A percentile compares a stretch with the other conserved stretches of the same genome.
Evolutionary conservation across 2,797 vertebrate genomes (phyloP).

Genomic region (Gouania willdenowi): DNA sequence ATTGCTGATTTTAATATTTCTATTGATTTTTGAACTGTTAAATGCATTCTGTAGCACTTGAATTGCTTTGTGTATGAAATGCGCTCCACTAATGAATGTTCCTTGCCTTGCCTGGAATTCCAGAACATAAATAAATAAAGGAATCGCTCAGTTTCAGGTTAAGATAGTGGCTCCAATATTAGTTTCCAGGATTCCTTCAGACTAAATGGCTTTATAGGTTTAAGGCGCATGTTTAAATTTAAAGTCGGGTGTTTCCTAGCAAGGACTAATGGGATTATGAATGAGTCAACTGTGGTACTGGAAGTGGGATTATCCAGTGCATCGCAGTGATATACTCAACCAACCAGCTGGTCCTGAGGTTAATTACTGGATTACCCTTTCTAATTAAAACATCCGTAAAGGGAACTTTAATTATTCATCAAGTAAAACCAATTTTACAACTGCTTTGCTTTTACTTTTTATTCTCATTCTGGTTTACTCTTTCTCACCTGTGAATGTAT

Average conservation of each 20-base stretch:
- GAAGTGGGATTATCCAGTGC: conserved; percentile 40
- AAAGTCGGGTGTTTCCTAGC: conserved; percentile 67
- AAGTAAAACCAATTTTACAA: conserved; percentile 28
- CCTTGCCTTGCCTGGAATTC: no score
- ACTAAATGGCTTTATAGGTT: conserved; percentile 78
- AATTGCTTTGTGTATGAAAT: no score
- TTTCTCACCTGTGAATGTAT: conserved; percentile 10
- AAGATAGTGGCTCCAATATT: no score
- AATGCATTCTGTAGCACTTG: no score
- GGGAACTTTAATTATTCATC: conserved; percentile 60
- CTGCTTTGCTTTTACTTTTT: not conserved
- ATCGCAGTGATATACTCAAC: conserved; percentile 51
- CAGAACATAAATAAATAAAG: no score
- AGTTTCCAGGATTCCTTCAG: no score
- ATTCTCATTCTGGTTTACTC: no score
- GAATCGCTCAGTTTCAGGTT: no score
- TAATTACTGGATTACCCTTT: conserved; percentile 72
- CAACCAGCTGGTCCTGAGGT: conserved; percentile 49
- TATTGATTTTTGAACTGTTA: no score
- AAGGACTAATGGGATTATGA: conserved; percentile 75
- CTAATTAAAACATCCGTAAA: conserved; percentile 67
- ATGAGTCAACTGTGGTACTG: conserved; percentile 42
- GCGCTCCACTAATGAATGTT: no score
- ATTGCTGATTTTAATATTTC: no score
- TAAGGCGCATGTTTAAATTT: conserved; percentile 63